Conservation (phyloP, 2,888 invertebrate genomes). For the Drosophila yooni region DNA sequence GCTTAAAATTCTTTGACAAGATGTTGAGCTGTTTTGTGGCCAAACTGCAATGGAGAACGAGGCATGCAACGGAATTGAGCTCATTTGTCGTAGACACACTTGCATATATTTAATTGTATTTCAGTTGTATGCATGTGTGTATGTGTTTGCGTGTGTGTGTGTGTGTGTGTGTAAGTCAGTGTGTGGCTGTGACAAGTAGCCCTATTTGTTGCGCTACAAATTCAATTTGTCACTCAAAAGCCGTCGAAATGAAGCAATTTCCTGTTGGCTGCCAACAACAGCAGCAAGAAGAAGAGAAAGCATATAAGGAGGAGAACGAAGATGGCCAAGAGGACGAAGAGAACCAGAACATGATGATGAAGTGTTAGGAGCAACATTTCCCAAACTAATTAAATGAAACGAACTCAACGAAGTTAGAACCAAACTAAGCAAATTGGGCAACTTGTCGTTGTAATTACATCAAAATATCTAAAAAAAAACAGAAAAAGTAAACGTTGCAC, state of each 20-base stretch:
- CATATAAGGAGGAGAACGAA: background rate
- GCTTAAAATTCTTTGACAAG: background rate
- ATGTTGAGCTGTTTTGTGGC: background rate
- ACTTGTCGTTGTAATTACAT: conserved; percentile 76
- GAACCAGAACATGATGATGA: conserved; percentile 19
- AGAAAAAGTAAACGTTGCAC: conserved; percentile 32
- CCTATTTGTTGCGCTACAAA: conserved; percentile 69
- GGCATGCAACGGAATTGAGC: conserved; percentile 18
- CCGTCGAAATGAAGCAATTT: conserved; percentile 72
- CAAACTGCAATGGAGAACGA: background rate
- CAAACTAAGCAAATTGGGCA: conserved; percentile 76
- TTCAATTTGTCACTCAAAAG: conserved; percentile 77
- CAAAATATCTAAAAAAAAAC: conserved; percentile 64
- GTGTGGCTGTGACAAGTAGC: conserved; percentile 62
- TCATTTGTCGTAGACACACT: conserved; percentile 6
- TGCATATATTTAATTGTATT: conserved; percentile 34
- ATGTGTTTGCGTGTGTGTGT: conserved; percentile 10
- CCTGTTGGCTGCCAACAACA: conserved; percentile 56
- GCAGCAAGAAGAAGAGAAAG: conserved; percentile 10
- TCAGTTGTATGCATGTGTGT: background rate
- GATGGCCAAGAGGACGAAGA: background rate
- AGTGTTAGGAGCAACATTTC: conserved; percentile 59
- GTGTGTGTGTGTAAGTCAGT: conserved; percentile 19
- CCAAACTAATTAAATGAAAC: conserved; percentile 76
- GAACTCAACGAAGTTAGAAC: conserved; percentile 54